These are phyloP conservation scores for Xanthia icteritia DNA, from an alignment of 2,888 invertebrate species.

Conservation along the genomic window DNA sequence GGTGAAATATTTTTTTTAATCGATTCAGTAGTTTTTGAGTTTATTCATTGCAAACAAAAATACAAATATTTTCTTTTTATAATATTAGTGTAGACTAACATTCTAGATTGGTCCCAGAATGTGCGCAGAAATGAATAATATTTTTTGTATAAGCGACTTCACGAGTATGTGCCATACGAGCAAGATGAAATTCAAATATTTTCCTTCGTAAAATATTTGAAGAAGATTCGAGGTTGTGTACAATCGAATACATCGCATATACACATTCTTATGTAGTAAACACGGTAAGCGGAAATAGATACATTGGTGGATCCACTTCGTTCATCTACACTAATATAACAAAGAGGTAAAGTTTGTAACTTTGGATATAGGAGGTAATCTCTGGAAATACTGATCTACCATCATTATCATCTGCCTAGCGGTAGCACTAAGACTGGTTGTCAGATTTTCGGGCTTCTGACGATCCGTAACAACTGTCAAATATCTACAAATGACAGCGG, in stretches of 20 bases:
- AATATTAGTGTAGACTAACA: background rate
- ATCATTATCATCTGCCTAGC: too few relatives aligned
- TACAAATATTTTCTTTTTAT: too few relatives aligned
- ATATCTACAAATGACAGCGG: too few relatives aligned
- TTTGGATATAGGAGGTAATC: background rate
- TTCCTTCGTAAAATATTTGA: constrained; percentile 35
- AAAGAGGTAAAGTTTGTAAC: background rate
- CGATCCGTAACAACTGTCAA: too few relatives aligned
- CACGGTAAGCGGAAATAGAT: background rate
- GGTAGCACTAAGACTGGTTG: too few relatives aligned
- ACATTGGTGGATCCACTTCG: background rate
- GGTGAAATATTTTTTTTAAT: too few relatives aligned
- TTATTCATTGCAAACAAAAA: too few relatives aligned
- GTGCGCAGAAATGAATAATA: constrained; percentile 19
- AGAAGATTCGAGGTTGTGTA: constrained; percentile 7
- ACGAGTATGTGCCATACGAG: background rate
- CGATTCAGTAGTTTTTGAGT: too few relatives aligned
- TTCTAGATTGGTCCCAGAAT: background rate
- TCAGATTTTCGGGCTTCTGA: too few relatives aligned
- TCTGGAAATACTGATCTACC: background rate
- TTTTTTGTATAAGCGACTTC: constrained; percentile 10
- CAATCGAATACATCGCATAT: background rate
- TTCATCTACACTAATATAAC: background rate
- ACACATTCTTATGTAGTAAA: background rate
- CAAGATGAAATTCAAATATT: constrained; percentile 32